Evolutionary conservation across 2,797 vertebrate species (phyloP), one percentile per base, ranked within the genome.

Genomic region (Chelon auratus): DNA sequence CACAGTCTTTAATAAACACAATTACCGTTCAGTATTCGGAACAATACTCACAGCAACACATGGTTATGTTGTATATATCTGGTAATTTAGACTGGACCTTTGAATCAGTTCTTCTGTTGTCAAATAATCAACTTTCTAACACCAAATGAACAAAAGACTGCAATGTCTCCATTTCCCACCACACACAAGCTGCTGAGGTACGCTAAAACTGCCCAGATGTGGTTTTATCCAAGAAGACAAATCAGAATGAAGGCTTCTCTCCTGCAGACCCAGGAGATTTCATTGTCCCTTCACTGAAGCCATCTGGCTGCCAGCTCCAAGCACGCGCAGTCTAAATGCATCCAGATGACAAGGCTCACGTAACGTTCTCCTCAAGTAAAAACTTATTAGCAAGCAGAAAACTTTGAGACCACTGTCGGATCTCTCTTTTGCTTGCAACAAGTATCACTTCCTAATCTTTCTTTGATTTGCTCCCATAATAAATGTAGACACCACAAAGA

Each of bases 231-330:
- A 60, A 72, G 62, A 76, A 87, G 81, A 78, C 78, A 63, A 68
- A 83, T 83, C 78, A 78, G 74, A 88, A 84, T 52, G 64, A 79
- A 75, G 81, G 74, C 81, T 72, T 86, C 58, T 87, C 70, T 83
- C 61, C 48, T 77, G 70, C 40, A 47, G 76, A 90, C 86, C 75
- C 77, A 39, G 71, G 87, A 87, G 87, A 91, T 78, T 85, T 83
- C 79, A 84, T 72, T 84, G 91, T 91, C 89, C 80, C 85, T 79
- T 73, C 51, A 75, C 58, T 65, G 42, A 71, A 82, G 79, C 79
- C 89, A 93, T 93, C 86, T 92, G 93, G 91, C 86, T 73, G 75
- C 80, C 84, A 92, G 89, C 72, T 87, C 71, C 60, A 39, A 75
- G 83, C 82, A 70, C 75, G 84, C 53, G 40, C 59, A 55, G 77